phyloP scores from a whole-genome alignment of 64 coral and sea anemone species.

The Exaiptasia diaphana region DNA sequence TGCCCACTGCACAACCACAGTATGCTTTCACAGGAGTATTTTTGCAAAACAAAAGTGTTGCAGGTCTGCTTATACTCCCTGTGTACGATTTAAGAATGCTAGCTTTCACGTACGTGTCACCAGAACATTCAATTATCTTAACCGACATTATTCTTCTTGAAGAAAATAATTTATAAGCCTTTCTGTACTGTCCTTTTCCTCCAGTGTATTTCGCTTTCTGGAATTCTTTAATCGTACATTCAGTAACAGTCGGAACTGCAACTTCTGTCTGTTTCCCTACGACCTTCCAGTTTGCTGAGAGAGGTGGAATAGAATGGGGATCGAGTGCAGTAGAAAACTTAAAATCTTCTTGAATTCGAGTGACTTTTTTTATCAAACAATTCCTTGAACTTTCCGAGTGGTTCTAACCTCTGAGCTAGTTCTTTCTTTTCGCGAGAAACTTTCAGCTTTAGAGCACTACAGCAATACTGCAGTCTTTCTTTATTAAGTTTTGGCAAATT shows the following conservation, averaged over 20 bases:
- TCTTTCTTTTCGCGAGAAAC: constrained; percentile 56
- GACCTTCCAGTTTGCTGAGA: constrained; percentile 38
- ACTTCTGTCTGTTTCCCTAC: constrained; percentile 18
- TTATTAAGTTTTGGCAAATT: constrained; percentile 40
- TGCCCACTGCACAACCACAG: constrained; percentile 50
- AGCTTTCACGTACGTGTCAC: constrained; percentile 30
- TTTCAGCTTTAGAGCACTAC: constrained; percentile 40
- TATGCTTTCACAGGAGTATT: constrained; percentile 41
- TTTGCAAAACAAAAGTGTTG: constrained; percentile 37
- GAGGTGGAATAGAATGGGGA: constrained; percentile 31
- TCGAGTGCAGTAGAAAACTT: constrained; percentile 54
- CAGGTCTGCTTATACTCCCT: constrained; percentile 46
- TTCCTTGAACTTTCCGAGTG: constrained; percentile 32
- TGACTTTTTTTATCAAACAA: constrained; percentile 53
- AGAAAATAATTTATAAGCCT: constrained; percentile 50
- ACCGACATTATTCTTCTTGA: constrained; percentile 62
- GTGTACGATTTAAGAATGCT: constrained; percentile 65
- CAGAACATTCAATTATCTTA: constrained; percentile 31
- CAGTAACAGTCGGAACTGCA: constrained; percentile 24
- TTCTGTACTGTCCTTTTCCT: constrained; percentile 62
- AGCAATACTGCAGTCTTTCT: constrained; percentile 31
- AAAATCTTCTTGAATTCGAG: constrained; percentile 31
- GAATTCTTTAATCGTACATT: constrained; percentile 43
- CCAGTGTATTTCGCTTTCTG: constrained; percentile 60
- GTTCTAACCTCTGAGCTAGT: constrained; percentile 49